Percentiles rank a stretch among this genome's conserved stretches.
Evolutionary conservation across 2,113 vertebrate genomes (phyloP).

Genomic region (Mola mola): DNA sequence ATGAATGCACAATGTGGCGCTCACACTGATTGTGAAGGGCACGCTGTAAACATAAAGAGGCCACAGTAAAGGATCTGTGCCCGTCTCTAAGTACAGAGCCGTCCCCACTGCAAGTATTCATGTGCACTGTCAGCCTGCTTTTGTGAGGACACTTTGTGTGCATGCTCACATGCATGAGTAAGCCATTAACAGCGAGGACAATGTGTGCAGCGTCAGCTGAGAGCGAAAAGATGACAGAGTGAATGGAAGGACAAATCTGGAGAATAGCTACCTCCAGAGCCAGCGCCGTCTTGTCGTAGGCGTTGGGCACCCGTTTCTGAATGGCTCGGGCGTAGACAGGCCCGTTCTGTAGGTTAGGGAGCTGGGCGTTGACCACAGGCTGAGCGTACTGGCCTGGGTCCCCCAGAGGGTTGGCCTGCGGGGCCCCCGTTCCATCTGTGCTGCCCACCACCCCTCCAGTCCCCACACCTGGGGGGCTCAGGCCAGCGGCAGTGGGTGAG

Average conservation of each 20-base stretch:
- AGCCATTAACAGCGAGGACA: constrained; percentile 54
- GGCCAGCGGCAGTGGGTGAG: constrained; percentile 80
- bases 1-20: constrained; percentile 38
- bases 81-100: constrained; percentile 15
- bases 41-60: constrained; percentile 24
- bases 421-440: constrained; percentile 84
- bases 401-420: constrained; percentile 83
- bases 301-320: constrained; percentile 99
- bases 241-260: constrained; percentile 4
- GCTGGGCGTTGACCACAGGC: constrained; percentile 88
- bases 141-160: constrained; percentile 53
- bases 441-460: constrained; percentile 70
- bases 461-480: not conserved
- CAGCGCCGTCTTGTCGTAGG: constrained; percentile 99
- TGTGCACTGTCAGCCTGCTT: constrained; percentile 34
- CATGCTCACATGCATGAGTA: constrained; percentile 50
- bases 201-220: constrained; percentile 29
- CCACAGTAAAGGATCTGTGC: constrained; percentile 41
- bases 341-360: constrained; percentile 98
- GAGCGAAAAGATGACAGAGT: not conserved
- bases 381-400: constrained; percentile 98
- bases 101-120: constrained; percentile 38
- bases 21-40: constrained; percentile 27
- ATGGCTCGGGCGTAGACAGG: constrained; percentile 95
- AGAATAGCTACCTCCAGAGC: constrained; percentile 91